These are phyloP conservation scores for Dynastes hyllus DNA, from an alignment of 2,888 invertebrate genomes.

Conservation along the genomic window DNA sequence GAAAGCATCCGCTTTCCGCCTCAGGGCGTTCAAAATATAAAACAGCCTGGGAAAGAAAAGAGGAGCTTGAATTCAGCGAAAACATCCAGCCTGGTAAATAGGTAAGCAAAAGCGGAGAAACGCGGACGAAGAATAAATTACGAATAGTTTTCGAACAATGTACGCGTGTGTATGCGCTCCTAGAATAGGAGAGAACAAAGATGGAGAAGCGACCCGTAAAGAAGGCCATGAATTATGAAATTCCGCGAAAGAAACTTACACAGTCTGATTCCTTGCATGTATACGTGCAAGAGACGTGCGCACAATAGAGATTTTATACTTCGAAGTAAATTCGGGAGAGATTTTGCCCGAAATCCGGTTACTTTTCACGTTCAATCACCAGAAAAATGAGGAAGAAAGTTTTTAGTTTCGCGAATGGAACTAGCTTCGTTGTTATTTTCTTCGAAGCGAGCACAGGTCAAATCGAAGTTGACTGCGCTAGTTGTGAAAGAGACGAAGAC, in stretches of 20 bases:
- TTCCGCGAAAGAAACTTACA: conserved; percentile 59
- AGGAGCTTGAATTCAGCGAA: too few relatives aligned
- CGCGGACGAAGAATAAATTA: conserved; percentile 54
- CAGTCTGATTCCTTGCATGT: background rate
- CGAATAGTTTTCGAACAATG: conserved; percentile 58
- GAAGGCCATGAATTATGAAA: conserved; percentile 63
- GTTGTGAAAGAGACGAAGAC: background rate
- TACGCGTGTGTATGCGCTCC: conserved; percentile 21
- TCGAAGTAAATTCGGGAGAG: conserved; percentile 60
- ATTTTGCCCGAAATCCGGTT: conserved; percentile 62
- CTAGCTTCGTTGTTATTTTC: background rate
- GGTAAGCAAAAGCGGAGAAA: conserved; percentile 16
- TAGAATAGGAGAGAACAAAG: conserved; percentile 20
- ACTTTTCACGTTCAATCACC: conserved; percentile 64
- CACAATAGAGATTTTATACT: conserved; percentile 63
- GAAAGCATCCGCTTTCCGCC: conserved; percentile 13
- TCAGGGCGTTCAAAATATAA: conserved; percentile 27
- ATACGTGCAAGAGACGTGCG: conserved; percentile 43
- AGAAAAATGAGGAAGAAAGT: conserved; percentile 62
- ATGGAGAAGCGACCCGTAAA: conserved; percentile 28
- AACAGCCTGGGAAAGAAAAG: background rate
- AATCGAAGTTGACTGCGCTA: background rate
- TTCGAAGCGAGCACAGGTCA: background rate
- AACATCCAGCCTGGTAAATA: background rate
- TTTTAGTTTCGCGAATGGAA: conserved; percentile 49